A percentile compares a stretch with the other conserved stretches of the same genome.
Evolutionary conservation across 37 sponge, comb jelly and placozoan species (phyloP).

Genomic region (Tethya wilhelma): DNA sequence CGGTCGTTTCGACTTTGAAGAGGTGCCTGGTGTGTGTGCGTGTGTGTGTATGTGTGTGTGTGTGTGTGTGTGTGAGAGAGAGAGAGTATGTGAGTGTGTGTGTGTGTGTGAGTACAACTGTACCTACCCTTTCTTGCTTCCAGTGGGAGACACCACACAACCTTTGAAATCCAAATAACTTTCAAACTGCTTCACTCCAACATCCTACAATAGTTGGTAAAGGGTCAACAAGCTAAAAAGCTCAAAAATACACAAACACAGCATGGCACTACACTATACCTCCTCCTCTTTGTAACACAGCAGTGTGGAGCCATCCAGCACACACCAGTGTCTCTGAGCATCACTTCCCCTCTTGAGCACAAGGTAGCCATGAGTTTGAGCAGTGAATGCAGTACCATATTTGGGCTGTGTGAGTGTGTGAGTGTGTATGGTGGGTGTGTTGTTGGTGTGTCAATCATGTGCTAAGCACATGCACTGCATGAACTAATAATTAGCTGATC

Average conservation of each 20-base stretch:
- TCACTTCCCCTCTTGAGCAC: slow-evolving; percentile 31
- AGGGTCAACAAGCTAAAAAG: not conserved
- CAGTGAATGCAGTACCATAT: slow-evolving; percentile 32
- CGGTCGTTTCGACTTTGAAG: slow-evolving; percentile 26
- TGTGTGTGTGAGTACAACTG: not conserved
- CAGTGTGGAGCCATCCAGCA: slow-evolving; percentile 79
- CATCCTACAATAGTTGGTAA: slow-evolving; percentile 50
- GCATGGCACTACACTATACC: slow-evolving; percentile 18
- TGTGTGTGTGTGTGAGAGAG: not conserved
- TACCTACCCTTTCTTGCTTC: slow-evolving; percentile 63
- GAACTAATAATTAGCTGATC: no score
- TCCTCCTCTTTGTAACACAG: slow-evolving; percentile 78
- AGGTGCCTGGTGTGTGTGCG: slow-evolving; percentile 21
- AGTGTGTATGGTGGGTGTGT: not conserved
- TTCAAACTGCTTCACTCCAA: slow-evolving; percentile 65
- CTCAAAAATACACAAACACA: not conserved
- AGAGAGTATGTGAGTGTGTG: no score
- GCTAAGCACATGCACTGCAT: not conserved
- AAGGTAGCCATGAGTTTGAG: slow-evolving; percentile 64
- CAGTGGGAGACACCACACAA: slow-evolving; percentile 23
- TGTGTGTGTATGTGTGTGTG: no score
- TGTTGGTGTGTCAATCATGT: not conserved
- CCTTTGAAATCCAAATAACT: slow-evolving; percentile 29
- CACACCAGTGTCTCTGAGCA: slow-evolving; percentile 70
- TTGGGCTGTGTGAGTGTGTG: slow-evolving; percentile 49